Evolutionary conservation across 2,797 vertebrate genomes (phyloP).

Genomic region (Nannoperca obscura): DNA sequence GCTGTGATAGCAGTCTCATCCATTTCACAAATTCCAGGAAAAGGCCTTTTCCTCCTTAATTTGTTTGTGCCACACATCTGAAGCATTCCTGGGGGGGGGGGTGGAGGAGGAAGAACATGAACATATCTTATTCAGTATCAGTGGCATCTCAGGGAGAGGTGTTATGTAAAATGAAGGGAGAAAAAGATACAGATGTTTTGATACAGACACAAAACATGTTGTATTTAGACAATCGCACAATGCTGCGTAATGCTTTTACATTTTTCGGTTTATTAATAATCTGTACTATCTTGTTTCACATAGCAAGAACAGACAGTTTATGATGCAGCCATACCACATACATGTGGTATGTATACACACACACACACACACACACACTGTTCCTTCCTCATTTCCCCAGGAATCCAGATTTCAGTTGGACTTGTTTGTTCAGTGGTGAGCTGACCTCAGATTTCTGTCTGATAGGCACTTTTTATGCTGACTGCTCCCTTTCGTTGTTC

Average conservation of each 20-base stretch:
- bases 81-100: conserved; percentile 52
- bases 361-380: neutral
- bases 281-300: neutral
- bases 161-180: neutral
- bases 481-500: conserved; percentile 43
- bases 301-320: conserved; percentile 1
- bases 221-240: neutral
- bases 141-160: neutral
- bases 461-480: conserved; percentile 75
- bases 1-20: conserved; percentile 20
- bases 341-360: neutral
- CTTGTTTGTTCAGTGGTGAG: conserved; percentile 74
- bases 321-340: neutral
- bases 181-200: too few species aligned
- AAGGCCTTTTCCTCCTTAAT: conserved; percentile 43
- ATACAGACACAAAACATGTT: neutral
- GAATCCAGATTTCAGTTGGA: conserved; percentile 72
- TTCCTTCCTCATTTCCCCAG: conserved; percentile 72
- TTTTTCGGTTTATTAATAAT: neutral
- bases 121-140: conserved; percentile 3
- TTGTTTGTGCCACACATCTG: conserved; percentile 54
- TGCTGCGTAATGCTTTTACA: neutral
- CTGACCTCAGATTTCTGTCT: conserved; percentile 75
- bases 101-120: conserved; percentile 15
- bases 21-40: conserved; percentile 53